Base-by-base conservation (phyloP, 2,797 vertebrate species). In the Clarias pachynema region DNA sequence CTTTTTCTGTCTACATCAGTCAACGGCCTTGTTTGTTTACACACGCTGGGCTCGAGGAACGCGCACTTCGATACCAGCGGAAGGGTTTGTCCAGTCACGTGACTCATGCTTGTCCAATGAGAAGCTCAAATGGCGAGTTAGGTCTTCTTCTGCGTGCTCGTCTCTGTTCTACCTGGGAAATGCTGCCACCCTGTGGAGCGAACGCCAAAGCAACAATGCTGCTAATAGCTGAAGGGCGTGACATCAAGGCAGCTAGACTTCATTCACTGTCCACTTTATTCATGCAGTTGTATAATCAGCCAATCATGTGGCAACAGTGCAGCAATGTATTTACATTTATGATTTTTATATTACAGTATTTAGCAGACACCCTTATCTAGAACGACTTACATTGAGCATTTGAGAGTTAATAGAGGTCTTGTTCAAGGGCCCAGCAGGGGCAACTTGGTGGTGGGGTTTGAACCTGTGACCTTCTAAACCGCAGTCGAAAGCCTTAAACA, bases 11-110 rank as follows among this genome's bases (percentile, higher is more conserved):
- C 84, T n/a, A 20, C 72, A 44, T 34, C 2, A 18, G 5, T 2
- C 66, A 12, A 49, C 60, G 44, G 20, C n/a, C 6, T 22, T 60
- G 78, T 88, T 86, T 89, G 80, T 89, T 88, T 84, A 89, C 86
- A 70, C 87, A 78, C 87, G 57, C 2, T 37, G 24, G 16, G 31
- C 12, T 29, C 49, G 14, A 31, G 31, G 18, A 63, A 72, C 81
- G 10, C 63, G 18, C 69, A 81, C 79, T 10, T 10, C 60, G 7
- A 26, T 20, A 57, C 57, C 1, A 65, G 24, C 66, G 31, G 69
- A 89, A 83, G 49, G 12, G 18, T 4, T 16, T 59, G 5, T n/a
- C 3, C 7, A 0, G 22, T 79, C 88, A 87, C 4, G 72, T 88
- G 88, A 86, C 24, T 26, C 37, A 2, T 1, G 10, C n/a, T 4